Conservation (phyloP, 2,113 vertebrate species). For the Gymnarchus niloticus region DNA sequence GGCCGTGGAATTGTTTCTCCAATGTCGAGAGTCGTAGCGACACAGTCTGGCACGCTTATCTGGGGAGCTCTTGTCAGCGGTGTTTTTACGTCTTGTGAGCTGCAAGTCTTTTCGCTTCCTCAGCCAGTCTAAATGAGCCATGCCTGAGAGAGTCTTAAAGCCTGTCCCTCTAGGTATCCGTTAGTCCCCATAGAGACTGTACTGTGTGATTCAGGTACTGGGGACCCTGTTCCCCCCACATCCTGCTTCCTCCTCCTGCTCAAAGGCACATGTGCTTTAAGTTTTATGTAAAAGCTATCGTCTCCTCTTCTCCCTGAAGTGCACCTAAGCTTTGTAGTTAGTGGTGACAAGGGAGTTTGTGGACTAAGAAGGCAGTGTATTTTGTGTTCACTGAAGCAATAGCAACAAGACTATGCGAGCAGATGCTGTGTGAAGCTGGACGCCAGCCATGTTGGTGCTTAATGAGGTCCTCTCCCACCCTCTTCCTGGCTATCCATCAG, state of each 20-base stretch:
- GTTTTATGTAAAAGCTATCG: not conserved
- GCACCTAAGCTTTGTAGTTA: not conserved
- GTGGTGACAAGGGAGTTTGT: not conserved
- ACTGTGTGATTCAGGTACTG: not conserved
- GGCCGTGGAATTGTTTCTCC: not conserved
- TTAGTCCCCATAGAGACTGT: not conserved
- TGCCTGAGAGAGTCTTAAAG: conserved; percentile 32
- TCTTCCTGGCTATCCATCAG: conserved; percentile 52
- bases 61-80: not conserved
- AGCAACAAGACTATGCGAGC: conserved; percentile 52
- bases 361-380: not conserved
- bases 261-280: not conserved
- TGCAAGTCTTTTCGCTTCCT: not conserved
- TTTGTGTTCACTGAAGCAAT: conserved; percentile 35
- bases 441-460: conserved; percentile 69
- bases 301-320: not conserved
- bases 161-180: not conserved
- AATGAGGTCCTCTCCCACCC: conserved; percentile 47
- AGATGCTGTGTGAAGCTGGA: conserved; percentile 63
- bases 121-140: conserved; percentile 35
- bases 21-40: not conserved
- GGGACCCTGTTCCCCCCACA: not conserved
- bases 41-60: not conserved
- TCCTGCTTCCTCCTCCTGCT: not conserved
- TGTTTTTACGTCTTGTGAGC: not conserved